Base-by-base conservation (phyloP, 2,888 invertebrate genomes). In the Arge pagana region DNA sequence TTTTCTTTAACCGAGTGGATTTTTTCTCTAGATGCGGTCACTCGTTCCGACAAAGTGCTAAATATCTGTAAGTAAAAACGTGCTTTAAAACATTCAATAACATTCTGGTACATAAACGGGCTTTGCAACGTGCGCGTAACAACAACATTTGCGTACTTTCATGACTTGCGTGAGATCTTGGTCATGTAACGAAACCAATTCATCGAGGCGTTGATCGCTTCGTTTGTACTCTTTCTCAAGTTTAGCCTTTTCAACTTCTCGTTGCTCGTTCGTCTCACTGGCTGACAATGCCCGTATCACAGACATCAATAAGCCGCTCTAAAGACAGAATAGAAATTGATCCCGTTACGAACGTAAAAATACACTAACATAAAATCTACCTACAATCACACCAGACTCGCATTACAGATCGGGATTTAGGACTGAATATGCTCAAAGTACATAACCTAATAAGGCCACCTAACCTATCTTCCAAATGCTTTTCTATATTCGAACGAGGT, bases 201-300 rank as follows among this genome's bases (percentile, higher is more conserved):
- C 90, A 70, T 96, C 95, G 2, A 98, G 80, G 63, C 85, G 85
- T 53, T 87, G 87, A 79, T 97, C 97, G 74, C 96, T 94, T 65
- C 89, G 86, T 72, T 91, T 91, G 72, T 90, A 97, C 70, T 96
- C 96, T 62, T 90, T 90, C 77, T 98, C 96, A 42, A 98, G 82
- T 71, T 95, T 93, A 0, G 89, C 88, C 69, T 96, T 94, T 77
- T 96, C 96, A 67, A 92, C 87, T 71, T 96, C 92, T 43, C 93
- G 79, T 71, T 97, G 93, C 71, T 95, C 95, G 72, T 92, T 92
- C 3, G 93, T 94, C 76, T 93, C 94, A 79, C 94, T 94, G 6
- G 95, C 90, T 19, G 96, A 96, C 53, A 98, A 79, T 0, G 96
- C 94, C 60, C 96, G 86, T 61, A 98, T 96, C 39, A 98, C 96